A percentile compares a stretch with the other conserved stretches of the same genome.
Conservation (phyloP, 2,797 vertebrate species). For the Hybognathus amarus region DNA sequence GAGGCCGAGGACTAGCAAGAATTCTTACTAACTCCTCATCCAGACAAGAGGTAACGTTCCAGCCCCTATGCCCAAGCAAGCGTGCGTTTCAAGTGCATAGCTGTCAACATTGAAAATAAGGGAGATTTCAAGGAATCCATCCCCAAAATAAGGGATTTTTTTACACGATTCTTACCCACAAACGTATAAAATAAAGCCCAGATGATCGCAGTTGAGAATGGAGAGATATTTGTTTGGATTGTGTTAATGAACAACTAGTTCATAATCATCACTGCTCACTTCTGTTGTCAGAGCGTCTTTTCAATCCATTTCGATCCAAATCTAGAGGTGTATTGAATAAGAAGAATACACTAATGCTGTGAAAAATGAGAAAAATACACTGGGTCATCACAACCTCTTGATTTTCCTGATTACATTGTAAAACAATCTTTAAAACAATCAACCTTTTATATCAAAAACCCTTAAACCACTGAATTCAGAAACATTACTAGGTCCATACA, state of each 20-base stretch:
- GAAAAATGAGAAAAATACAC: conserved; percentile 8
- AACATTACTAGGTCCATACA: conserved; percentile 30
- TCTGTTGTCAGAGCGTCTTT: conserved; percentile 15
- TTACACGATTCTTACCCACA: too few relatives aligned
- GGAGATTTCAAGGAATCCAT: too few relatives aligned
- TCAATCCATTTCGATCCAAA: conserved; percentile 16
- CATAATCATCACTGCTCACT: conserved; percentile 3
- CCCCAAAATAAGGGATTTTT: too few relatives aligned
- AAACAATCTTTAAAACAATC: too few relatives aligned
- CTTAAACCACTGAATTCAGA: conserved; percentile 52
- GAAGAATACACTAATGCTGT: not conserved
- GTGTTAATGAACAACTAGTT: conserved; percentile 32
- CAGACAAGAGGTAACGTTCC: too few relatives aligned
- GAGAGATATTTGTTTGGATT: conserved; percentile 28
- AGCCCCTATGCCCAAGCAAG: too few relatives aligned
- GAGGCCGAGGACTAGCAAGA: too few relatives aligned
- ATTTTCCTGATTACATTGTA: conserved; percentile 52
- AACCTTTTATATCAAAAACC: conserved; percentile 46
- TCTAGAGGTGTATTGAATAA: conserved; percentile 16
- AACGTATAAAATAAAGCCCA: too few relatives aligned
- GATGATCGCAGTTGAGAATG: conserved; percentile 46
- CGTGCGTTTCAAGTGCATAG: too few relatives aligned
- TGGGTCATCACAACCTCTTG: not conserved
- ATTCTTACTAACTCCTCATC: too few relatives aligned
- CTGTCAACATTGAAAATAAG: too few relatives aligned